phyloP scores from a whole-genome alignment of 2,888 invertebrate genomes.

The Nycteola revayana region DNA sequence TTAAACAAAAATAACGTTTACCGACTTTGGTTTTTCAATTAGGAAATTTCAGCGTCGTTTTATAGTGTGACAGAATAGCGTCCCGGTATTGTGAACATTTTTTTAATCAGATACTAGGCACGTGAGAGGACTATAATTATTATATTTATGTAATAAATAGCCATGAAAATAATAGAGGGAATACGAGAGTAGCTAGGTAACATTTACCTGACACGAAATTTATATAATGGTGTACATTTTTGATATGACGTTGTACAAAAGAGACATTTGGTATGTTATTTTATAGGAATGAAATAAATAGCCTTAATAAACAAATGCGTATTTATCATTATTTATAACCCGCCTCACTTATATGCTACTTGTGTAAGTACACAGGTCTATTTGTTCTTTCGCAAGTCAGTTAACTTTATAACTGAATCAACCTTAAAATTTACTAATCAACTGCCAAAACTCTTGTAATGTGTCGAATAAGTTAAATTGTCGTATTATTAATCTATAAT shows the following conservation, averaged over 20 bases:
- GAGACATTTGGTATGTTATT: conserved; percentile 83
- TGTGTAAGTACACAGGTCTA: too few relatives aligned
- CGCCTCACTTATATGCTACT: neutral
- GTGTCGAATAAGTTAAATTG: too few relatives aligned
- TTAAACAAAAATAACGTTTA: too few relatives aligned
- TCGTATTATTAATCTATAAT: too few relatives aligned
- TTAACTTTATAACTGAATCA: too few relatives aligned
- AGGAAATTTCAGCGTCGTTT: too few relatives aligned
- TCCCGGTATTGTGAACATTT: conserved; percentile 49
- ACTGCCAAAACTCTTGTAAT: too few relatives aligned
- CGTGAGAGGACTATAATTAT: conserved; percentile 74
- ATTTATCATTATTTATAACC: too few relatives aligned
- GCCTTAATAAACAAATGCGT: conserved; percentile 63
- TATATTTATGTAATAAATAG: conserved; percentile 66
- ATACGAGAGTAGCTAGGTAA: conserved; percentile 74
- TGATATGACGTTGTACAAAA: conserved; percentile 83
- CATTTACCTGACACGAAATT: conserved; percentile 80
- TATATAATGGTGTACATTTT: conserved; percentile 83
- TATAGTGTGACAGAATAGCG: conserved; percentile 28
- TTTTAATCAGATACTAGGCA: conserved; percentile 61
- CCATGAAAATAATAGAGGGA: conserved; percentile 56
- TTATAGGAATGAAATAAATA: conserved; percentile 84
- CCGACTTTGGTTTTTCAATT: too few relatives aligned
- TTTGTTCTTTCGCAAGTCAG: too few relatives aligned
- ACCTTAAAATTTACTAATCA: too few relatives aligned